Conservation (phyloP, 2,113 vertebrate species). For the Coptodon rendalli region DNA sequence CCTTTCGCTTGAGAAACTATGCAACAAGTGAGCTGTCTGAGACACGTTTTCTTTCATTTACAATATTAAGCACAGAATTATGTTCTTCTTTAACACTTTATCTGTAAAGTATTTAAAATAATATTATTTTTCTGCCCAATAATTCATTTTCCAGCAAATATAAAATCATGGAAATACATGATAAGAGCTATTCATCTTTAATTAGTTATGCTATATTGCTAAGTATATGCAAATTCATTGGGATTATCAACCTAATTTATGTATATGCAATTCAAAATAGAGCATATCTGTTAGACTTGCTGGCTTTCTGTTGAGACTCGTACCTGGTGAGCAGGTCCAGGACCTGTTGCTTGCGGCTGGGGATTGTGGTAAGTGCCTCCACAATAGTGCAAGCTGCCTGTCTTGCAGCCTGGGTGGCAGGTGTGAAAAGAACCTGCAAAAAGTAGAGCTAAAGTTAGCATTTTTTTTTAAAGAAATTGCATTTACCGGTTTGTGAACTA, state of each 20-base stretch:
- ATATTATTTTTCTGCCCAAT: neutral
- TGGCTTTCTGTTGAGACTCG: neutral
- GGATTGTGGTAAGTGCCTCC: constrained; percentile 91
- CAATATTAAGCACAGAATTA: neutral
- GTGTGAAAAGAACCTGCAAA: constrained; percentile 92
- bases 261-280: neutral
- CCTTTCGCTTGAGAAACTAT: neutral
- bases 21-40: neutral
- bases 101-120: neutral
- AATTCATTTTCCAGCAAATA: neutral
- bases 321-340: constrained; percentile 97
- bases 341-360: constrained; percentile 95
- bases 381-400: constrained; percentile 97
- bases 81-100: neutral
- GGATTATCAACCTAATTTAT: neutral
- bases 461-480: neutral
- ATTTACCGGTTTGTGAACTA: neutral
- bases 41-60: rapidly evolving
- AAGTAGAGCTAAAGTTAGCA: neutral
- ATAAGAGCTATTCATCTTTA: neutral
- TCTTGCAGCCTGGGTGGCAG: constrained; percentile 92
- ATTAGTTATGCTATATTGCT: neutral
- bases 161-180: neutral
- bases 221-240: neutral
- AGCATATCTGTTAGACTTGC: neutral